A percentile compares a stretch with the other conserved stretches of the same genome.
Conservation (phyloP, 2,888 invertebrate genomes). For the Chrysotoxum bicinctum region DNA sequence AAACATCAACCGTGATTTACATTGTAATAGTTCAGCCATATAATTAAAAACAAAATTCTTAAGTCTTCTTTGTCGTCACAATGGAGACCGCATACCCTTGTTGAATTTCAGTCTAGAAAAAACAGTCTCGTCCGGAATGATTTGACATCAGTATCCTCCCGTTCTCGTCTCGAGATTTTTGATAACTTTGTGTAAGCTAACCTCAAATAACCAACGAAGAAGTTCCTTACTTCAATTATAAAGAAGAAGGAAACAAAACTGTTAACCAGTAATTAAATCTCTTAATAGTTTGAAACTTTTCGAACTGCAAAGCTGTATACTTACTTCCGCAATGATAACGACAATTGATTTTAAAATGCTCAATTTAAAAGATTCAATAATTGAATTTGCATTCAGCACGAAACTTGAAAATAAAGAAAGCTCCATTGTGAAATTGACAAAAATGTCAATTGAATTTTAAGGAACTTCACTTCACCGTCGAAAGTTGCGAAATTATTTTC, state of each 20-base stretch:
- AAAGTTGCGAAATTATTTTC: constrained; percentile 20
- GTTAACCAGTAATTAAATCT: constrained; percentile 31
- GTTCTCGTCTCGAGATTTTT: too few relatives aligned
- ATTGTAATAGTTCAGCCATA: too few relatives aligned
- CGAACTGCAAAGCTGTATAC: constrained; percentile 17
- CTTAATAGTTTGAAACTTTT: not conserved
- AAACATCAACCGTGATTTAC: too few relatives aligned
- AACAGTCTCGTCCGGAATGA: too few relatives aligned
- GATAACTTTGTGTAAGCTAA: not conserved
- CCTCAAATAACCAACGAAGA: not conserved
- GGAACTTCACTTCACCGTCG: not conserved
- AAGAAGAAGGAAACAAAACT: not conserved
- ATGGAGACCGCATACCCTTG: too few relatives aligned
- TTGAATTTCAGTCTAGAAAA: too few relatives aligned
- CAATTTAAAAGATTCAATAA: constrained; percentile 29
- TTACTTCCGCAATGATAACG: constrained; percentile 35
- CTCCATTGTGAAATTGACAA: not conserved
- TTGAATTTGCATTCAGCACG: constrained; percentile 34
- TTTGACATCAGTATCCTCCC: too few relatives aligned
- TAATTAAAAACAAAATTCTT: too few relatives aligned
- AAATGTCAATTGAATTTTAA: not conserved
- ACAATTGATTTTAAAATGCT: constrained; percentile 43
- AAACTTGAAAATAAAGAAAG: constrained; percentile 2
- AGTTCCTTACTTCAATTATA: not conserved
- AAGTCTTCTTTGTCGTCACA: too few relatives aligned